Percentiles rank a stretch among this genome's conserved stretches.
These are phyloP conservation scores for Polydrusus cervinus DNA, from an alignment of 2,888 invertebrate species.

Conservation along the genomic window DNA sequence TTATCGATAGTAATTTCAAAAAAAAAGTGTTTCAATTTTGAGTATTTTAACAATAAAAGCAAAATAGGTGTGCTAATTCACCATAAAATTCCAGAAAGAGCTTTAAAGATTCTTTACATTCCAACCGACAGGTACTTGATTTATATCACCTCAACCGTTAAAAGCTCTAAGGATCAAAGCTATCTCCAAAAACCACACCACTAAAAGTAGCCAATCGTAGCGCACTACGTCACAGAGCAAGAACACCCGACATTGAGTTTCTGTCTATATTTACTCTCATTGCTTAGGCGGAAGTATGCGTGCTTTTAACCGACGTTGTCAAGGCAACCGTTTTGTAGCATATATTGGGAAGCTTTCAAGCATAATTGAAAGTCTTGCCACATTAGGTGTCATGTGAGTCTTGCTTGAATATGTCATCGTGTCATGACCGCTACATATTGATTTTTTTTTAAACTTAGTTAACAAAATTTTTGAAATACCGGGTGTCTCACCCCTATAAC, in stretches of 20 bases:
- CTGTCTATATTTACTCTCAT: conserved; percentile 16
- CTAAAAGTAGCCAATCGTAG: conserved; percentile 54
- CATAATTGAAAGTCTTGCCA: not conserved
- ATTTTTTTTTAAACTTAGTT: no score
- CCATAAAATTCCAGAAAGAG: no score
- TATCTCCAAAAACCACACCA: conserved; percentile 56
- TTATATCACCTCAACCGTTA: no score
- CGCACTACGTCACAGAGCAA: conserved; percentile 17
- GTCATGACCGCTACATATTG: no score
- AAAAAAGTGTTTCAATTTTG: no score
- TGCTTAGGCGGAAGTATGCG: not conserved
- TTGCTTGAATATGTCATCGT: no score
- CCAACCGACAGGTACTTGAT: not conserved
- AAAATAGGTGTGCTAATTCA: no score
- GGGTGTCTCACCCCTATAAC: no score
- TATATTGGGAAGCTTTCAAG: not conserved
- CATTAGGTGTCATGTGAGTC: no score
- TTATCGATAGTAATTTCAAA: no score
- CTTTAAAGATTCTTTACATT: not conserved
- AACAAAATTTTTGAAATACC: no score
- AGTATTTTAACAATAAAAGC: no score
- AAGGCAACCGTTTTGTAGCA: not conserved
- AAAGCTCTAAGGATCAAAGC: not conserved
- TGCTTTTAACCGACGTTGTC: conserved; percentile 19
- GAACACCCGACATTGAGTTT: conserved; percentile 12